A percentile compares a stretch with the other conserved stretches of the same genome.
These are phyloP conservation scores for Rallus limicola DNA, from an alignment of 2,113 vertebrate species.

Conservation along the genomic window DNA sequence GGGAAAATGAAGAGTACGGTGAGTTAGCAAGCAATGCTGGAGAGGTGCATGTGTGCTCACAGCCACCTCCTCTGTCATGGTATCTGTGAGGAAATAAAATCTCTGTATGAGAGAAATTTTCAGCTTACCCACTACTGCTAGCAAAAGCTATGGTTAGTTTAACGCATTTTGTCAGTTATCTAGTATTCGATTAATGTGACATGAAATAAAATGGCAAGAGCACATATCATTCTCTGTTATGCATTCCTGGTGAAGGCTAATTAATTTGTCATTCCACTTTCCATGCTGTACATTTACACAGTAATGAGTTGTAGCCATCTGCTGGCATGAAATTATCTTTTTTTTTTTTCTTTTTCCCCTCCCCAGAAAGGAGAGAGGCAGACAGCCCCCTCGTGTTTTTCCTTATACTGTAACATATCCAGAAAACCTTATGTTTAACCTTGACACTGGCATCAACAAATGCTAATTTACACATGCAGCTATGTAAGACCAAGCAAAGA, in stretches of 20 bases:
- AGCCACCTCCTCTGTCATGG: not conserved
- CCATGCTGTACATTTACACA: conserved; percentile 37
- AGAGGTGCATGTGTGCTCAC: not conserved
- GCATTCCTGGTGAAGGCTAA: conserved; percentile 64
- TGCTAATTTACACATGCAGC: not conserved
- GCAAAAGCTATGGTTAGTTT: conserved; percentile 11
- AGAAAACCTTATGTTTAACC: conserved; percentile 40
- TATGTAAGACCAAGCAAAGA: not conserved
- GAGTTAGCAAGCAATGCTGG: not conserved
- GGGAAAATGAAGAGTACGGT: not conserved
- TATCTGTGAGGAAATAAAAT: conserved; percentile 19
- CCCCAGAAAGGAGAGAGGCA: conserved; percentile 27
- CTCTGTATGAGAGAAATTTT: conserved; percentile 20
- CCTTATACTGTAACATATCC: not conserved
- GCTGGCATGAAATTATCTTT: conserved; percentile 48
- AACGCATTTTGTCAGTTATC: conserved; percentile 51
- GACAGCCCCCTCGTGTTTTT: not conserved
- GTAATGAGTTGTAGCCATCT: conserved; percentile 74
- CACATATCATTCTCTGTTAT: conserved; percentile 46
- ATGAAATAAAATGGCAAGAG: conserved; percentile 54
- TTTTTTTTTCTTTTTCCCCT: not conserved
- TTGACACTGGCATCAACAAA: conserved; percentile 15
- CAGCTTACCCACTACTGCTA: conserved; percentile 9
- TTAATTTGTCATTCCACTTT: conserved; percentile 68
- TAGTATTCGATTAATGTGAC: conserved; percentile 65